Evolutionary conservation across 2,888 invertebrate species (phyloP), one percentile per base, ranked within the genome.

Genomic region (Sussaba pulchella): DNA sequence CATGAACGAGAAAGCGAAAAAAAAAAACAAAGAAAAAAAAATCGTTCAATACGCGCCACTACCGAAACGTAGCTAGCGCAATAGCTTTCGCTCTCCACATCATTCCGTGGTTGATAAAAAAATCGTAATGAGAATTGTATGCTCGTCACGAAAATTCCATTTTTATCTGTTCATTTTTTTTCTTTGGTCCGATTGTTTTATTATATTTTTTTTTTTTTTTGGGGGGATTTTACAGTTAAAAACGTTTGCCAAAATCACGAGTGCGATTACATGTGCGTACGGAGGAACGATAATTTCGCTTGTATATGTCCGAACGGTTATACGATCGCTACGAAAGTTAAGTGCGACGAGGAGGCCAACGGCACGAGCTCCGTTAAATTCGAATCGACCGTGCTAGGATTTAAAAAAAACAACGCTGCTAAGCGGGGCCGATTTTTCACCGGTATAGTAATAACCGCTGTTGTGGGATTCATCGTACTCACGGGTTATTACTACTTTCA

Each of bases 211-310:
- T 41, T 70, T 19, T 59, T 54, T 50, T 2, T 31, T 31, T 31
- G 31, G 4, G 31, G 31, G 2, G 31, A 6, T 31, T 31, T 72
- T 81, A 54, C 81, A 92, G 92, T 88, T 0, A 80, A 85, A 1
- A 94, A 95, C 89, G 90, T 91, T 39, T 96, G 96, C 86, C 81
- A 87, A 10, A 89, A 92, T 67, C 92, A 93, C 36, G 92, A 91
- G 24, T 96, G 96, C 86, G 89, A 92, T 0, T 93, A 95, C 73
- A 91, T 96, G 86, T 96, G 96, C 88, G 92, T 96, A 3, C 93
- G 94, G 43, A 92, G 79, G 4, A 92, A 93, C 54, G 87, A 90
- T 1, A 91, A 92, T 0, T 91, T 93, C 9, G 93, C 92, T 78
- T 95, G 95, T 85, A 89, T 95, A 80, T 95, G 95, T 84, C 92